Percentiles rank a stretch among this genome's conserved stretches.
These are phyloP conservation scores for Pseudococcus viburni DNA, from an alignment of 2,888 invertebrate genomes.

Conservation along the genomic window DNA sequence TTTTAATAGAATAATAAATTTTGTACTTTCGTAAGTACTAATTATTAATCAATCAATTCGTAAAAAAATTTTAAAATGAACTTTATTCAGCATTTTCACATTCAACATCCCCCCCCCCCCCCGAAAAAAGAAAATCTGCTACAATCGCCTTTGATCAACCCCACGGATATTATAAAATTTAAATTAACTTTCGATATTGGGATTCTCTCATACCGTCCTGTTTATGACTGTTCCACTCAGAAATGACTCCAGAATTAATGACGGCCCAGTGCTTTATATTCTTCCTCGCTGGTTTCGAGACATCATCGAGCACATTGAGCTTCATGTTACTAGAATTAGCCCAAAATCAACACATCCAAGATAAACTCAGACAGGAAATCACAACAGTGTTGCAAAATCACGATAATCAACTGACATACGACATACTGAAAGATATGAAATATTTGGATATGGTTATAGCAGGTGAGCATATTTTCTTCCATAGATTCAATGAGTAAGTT, in stretches of 20 bases:
- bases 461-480: slow-evolving; percentile 70
- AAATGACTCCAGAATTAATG: slow-evolving; percentile 73
- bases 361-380: slow-evolving; percentile 73
- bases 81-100: too few relatives aligned
- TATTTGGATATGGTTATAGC: slow-evolving; percentile 76
- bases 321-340: slow-evolving; percentile 75
- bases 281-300: slow-evolving; percentile 78
- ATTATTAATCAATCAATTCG: too few relatives aligned
- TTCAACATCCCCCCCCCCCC: too few relatives aligned
- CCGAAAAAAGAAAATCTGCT: too few relatives aligned
- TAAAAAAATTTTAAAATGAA: too few relatives aligned
- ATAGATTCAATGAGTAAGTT: not conserved
- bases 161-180: too few relatives aligned
- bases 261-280: slow-evolving; percentile 76
- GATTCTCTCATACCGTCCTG: too few relatives aligned
- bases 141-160: too few relatives aligned
- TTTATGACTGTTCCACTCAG: not conserved
- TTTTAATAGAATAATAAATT: too few relatives aligned
- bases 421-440: slow-evolving; percentile 74
- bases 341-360: slow-evolving; percentile 73
- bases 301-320: slow-evolving; percentile 76
- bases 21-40: too few relatives aligned
- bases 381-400: slow-evolving; percentile 71
- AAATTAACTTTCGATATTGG: too few relatives aligned
- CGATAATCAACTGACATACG: slow-evolving; percentile 74